Base-by-base conservation (phyloP, 2,888 invertebrate genomes). In the Odontocolon sp. region DNA sequence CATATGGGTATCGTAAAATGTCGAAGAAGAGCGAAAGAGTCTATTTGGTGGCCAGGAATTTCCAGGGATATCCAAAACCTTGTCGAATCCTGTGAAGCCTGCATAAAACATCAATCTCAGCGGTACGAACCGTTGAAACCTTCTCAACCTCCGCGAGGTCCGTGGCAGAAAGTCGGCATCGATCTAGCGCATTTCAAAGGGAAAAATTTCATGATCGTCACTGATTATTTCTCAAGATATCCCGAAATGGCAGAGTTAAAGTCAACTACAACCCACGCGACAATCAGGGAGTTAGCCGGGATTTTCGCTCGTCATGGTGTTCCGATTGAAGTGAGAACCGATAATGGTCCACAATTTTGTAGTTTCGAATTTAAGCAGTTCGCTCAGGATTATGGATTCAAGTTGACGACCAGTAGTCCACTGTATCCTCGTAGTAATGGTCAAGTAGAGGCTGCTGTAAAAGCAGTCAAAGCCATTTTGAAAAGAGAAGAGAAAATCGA, bases 231-330 rank as follows among this genome's bases (percentile, higher is more conserved):
- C 38, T 72, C 77, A 31, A 45, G 79, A 64, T 82, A 8, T 81
- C 77, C 38, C 0, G 79, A 82, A 42, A 56, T 79, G 0, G 45
- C 28, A 8, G 50, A 71, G 16, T 59, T 59, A 11, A 26, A 40
- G 16, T 70, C 36, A 2, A 82, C 73, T 1, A 78, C 71, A 0
- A 18, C 83, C 0, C 59, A 42, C 0, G 40, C 57, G 0, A 80
- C 81, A 1, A 82, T 80, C 11, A 38, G 68, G 5, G 40, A 36
- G 14, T 45, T 83, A 3, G 67, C 56, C 1, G 72, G 64, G 21
- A 82, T 85, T 3, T 84, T 85, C 63, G 81, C 81, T 4, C 70
- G 83, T 42, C 70, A 75, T 2, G 83, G 84, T 3, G 21, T 76
- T 4, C 85, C 84, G 0, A 26, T 42, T 0, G 52, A 45, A 14